Conservation (phyloP, 2,113 vertebrate species). For the Aegithalos caudatus region DNA sequence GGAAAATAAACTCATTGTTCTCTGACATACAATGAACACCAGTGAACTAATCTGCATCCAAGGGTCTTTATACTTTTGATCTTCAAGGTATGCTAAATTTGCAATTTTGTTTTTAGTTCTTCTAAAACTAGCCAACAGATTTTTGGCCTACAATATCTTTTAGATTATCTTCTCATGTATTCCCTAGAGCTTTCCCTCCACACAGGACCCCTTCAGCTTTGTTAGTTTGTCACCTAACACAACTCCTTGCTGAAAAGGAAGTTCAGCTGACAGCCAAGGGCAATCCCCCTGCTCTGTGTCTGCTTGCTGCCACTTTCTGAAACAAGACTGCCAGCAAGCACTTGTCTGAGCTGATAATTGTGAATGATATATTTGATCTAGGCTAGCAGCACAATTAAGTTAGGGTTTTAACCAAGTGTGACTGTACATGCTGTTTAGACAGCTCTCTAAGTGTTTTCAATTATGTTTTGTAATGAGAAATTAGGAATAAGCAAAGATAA, state of each 20-base stretch:
- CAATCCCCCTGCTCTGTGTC: not conserved
- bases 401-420: not conserved
- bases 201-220: not conserved
- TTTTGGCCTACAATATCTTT: not conserved
- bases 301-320: not conserved
- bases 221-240: not conserved
- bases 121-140: not conserved
- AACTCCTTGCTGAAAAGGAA: not conserved
- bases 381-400: not conserved
- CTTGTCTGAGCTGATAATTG: not conserved
- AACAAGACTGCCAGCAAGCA: not conserved
- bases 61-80: not conserved
- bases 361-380: not conserved
- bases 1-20: not conserved
- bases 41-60: not conserved
- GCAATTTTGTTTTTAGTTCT: not conserved
- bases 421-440: not conserved
- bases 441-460: not conserved
- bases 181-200: not conserved
- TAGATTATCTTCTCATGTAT: not conserved
- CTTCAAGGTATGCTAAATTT: not conserved
- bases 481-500: not conserved
- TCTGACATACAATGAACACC: not conserved
- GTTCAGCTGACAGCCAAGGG: not conserved
- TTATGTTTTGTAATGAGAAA: not conserved